Percentiles rank a stretch among this genome's conserved stretches.
These are phyloP conservation scores for Eupithecia subfuscata DNA, from an alignment of 2,888 invertebrate species.

Conservation along the genomic window DNA sequence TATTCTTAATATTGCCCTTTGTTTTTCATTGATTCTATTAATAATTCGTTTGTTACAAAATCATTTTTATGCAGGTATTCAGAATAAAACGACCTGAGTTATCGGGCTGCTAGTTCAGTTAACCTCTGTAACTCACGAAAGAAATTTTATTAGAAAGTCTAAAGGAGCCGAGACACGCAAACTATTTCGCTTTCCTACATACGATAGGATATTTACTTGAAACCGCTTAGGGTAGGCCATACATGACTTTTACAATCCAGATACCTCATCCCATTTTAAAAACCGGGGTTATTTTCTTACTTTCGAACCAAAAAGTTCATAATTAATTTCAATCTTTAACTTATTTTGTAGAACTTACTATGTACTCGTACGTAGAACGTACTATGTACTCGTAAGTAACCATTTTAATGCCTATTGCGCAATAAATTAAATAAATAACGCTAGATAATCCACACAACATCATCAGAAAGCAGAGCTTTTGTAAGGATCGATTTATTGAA, in stretches of 20 bases:
- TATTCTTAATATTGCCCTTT: not conserved
- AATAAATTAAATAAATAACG: too few relatives aligned
- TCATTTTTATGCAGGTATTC: conserved; percentile 22
- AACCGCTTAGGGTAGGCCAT: conserved; percentile 17
- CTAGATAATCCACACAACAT: too few relatives aligned
- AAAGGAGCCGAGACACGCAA: conserved; percentile 48
- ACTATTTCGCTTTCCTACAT: conserved; percentile 55
- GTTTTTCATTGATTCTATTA: not conserved
- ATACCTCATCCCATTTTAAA: not conserved
- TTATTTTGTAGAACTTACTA: not conserved
- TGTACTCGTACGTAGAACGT: not conserved
- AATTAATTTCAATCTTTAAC: not conserved
- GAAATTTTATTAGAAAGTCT: conserved; percentile 45
- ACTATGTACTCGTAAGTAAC: not conserved
- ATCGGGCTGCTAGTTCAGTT: conserved; percentile 26
- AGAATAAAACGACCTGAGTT: conserved; percentile 25
- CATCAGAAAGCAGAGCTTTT: too few relatives aligned
- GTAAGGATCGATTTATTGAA: too few relatives aligned
- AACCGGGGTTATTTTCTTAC: not conserved
- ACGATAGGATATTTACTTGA: conserved; percentile 31
- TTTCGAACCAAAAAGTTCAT: not conserved
- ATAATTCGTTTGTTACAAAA: not conserved
- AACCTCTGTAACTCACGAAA: conserved; percentile 36
- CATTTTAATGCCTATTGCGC: not conserved
- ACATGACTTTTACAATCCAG: not conserved